Conservation (phyloP, 2,113 vertebrate species). For the Apteryx owenii region DNA sequence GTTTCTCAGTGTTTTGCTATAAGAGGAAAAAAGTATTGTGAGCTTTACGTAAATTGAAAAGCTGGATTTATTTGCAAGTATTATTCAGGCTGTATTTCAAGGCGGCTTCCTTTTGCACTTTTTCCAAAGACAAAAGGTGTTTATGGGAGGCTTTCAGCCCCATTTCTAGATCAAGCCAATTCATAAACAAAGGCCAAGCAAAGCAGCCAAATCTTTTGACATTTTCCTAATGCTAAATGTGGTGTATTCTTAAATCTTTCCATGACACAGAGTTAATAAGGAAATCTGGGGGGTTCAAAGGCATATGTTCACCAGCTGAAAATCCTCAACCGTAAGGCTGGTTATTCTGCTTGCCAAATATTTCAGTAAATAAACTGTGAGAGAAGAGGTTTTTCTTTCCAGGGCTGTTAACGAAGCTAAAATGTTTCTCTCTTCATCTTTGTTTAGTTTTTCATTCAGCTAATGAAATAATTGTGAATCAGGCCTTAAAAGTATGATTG, state of each 20-base stretch:
- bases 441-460: slow-evolving; percentile 33
- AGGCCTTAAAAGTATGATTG: slow-evolving; percentile 15
- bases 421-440: slow-evolving; percentile 29
- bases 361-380: neutral
- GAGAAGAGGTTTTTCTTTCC: neutral
- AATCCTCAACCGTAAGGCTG: neutral
- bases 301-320: neutral
- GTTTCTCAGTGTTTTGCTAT: neutral
- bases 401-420: neutral
- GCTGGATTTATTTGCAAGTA: neutral
- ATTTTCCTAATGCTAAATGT: neutral
- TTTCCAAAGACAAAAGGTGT: neutral
- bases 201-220: neutral
- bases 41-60: neutral
- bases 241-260: neutral
- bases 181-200: slow-evolving; percentile 34
- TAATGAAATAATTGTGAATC: slow-evolving; percentile 59
- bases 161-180: neutral
- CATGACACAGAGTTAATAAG: slow-evolving; percentile 5
- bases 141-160: neutral
- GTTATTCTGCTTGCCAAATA: neutral
- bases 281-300: neutral
- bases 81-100: neutral
- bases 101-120: neutral
- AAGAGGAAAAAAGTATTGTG: neutral